Conservation (phyloP, 1,140 invertebrate genomes). For the Acyrthosiphon pisum region DNA sequence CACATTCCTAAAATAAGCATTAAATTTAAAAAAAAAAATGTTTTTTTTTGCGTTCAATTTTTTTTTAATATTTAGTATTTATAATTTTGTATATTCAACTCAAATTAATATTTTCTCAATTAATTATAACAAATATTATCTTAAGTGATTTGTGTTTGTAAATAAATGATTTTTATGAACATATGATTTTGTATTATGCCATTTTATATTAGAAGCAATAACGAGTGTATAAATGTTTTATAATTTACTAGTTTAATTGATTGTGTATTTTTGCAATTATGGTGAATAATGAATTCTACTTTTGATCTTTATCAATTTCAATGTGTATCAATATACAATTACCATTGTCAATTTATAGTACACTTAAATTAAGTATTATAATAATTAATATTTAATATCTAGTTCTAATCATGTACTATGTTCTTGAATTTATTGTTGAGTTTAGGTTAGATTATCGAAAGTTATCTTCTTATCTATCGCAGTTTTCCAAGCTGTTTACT, state of each 20-base stretch:
- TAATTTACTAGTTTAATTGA: neutral
- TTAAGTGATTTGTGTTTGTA: conserved; percentile 44
- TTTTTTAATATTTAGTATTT: neutral
- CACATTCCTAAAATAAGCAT: neutral
- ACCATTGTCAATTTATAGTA: neutral
- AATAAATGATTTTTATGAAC: conserved; percentile 25
- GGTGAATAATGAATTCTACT: neutral
- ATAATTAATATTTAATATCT: neutral
- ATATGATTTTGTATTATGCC: conserved; percentile 1
- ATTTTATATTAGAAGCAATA: conserved; percentile 26
- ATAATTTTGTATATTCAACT: conserved; percentile 14
- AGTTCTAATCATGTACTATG: neutral
- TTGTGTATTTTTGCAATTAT: neutral
- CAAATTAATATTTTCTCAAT: neutral
- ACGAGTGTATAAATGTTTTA: neutral
- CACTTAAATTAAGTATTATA: neutral
- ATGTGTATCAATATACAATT: neutral
- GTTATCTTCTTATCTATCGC: no score
- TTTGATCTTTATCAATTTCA: neutral
- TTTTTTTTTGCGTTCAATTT: neutral
- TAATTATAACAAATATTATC: neutral
- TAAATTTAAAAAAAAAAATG: neutral
- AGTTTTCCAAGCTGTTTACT: no score
- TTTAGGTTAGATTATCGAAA: neutral
- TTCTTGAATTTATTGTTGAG: neutral